These are phyloP conservation scores for Microctenopoma stevenorrisi DNA, from an alignment of 2,797 vertebrate genomes.

Conservation along the genomic window DNA sequence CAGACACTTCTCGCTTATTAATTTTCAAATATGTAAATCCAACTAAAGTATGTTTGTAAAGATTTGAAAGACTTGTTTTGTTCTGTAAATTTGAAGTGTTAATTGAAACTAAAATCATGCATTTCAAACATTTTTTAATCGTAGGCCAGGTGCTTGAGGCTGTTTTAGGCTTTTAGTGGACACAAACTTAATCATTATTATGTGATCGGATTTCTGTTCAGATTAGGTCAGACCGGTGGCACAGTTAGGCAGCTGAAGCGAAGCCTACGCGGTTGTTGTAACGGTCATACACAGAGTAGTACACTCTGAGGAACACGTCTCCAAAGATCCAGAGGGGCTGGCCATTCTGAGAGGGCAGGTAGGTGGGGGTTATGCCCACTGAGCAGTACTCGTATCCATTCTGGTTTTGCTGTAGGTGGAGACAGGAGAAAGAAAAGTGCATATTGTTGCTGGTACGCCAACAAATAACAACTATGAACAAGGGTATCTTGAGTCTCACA, in stretches of 20 bases:
- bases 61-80: neutral
- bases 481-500: neutral
- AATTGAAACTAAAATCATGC: neutral
- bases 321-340: conserved; percentile 86
- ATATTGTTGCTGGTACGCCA: neutral
- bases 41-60: neutral
- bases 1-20: neutral
- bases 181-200: neutral
- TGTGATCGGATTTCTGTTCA: conserved; percentile 14
- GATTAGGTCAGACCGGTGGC: neutral
- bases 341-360: conserved; percentile 74
- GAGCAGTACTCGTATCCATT: conserved; percentile 69
- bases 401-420: conserved; percentile 22
- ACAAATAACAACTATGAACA: neutral
- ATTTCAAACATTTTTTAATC: neutral
- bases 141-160: neutral
- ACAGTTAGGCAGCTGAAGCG: conserved; percentile 70
- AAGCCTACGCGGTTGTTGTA: conserved; percentile 82
- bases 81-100: neutral
- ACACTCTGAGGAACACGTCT: conserved; percentile 85
- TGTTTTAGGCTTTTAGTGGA: neutral
- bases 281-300: conserved; percentile 83
- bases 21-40: conserved; percentile 3
- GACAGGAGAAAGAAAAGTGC: neutral
- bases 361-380: conserved; percentile 76